Evolutionary conservation across 2,888 invertebrate species (phyloP).

Genomic region (Drosophila maculinotata): DNA sequence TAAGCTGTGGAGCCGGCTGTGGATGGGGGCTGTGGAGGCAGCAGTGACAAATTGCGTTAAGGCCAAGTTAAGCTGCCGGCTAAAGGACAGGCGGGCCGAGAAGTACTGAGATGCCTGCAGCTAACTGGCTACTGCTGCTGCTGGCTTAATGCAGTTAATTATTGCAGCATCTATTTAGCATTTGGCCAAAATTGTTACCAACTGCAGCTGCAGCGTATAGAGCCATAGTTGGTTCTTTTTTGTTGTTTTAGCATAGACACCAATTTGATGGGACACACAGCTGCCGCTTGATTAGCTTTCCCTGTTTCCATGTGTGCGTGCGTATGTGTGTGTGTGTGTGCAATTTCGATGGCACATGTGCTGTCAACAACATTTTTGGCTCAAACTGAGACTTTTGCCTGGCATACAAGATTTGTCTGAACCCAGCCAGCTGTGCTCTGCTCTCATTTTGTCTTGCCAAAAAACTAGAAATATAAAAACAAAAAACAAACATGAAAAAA

Average conservation of each 20-base stretch:
- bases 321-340: slow-evolving; percentile 13
- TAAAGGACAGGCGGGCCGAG: slow-evolving; percentile 21
- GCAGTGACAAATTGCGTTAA: slow-evolving; percentile 76
- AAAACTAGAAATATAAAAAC: slow-evolving; percentile 23
- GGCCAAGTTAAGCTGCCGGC: slow-evolving; percentile 71
- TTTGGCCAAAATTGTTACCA: slow-evolving; percentile 34
- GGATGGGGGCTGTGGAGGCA: slow-evolving; percentile 29
- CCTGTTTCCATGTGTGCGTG: neutral
- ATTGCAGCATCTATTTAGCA: slow-evolving; percentile 69
- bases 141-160: slow-evolving; percentile 72
- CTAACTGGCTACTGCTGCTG: slow-evolving; percentile 18
- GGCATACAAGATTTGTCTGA: slow-evolving; percentile 39
- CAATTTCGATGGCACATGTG: slow-evolving; percentile 64
- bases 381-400: slow-evolving; percentile 27
- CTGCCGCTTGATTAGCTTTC: slow-evolving; percentile 69
- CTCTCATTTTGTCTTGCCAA: slow-evolving; percentile 43
- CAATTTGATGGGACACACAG: slow-evolving; percentile 53
- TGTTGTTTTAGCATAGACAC: slow-evolving; percentile 27
- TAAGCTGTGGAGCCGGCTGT: slow-evolving; percentile 38
- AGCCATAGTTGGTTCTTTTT: slow-evolving; percentile 25
- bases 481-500: slow-evolving; percentile 27
- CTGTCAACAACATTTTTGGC: slow-evolving; percentile 59
- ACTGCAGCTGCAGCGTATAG: slow-evolving; percentile 49
- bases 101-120: slow-evolving; percentile 25
- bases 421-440: slow-evolving; percentile 29